Conservation (phyloP, 2,888 invertebrate genomes). For the Drosophila rellima region DNA sequence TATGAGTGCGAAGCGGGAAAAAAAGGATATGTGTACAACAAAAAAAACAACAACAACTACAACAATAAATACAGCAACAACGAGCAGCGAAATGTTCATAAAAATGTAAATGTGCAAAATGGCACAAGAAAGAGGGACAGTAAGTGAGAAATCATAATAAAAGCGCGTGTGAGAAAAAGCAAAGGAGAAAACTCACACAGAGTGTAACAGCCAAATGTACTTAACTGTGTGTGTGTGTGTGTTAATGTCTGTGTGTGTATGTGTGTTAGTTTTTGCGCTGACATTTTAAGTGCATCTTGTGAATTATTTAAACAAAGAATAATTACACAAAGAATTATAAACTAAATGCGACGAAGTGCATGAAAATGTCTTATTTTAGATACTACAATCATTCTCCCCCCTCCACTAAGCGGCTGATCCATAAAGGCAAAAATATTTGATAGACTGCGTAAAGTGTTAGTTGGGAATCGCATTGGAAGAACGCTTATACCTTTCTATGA, state of each 20-base stretch:
- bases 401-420: too few species aligned
- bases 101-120: slow-evolving; percentile 78
- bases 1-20: slow-evolving; percentile 44
- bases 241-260: slow-evolving; percentile 15
- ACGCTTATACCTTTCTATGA: too few species aligned
- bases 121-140: slow-evolving; percentile 43
- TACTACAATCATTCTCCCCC: neutral
- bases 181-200: slow-evolving; percentile 26
- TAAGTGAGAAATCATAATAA: slow-evolving; percentile 66
- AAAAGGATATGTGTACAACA: slow-evolving; percentile 21
- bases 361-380: slow-evolving; percentile 50
- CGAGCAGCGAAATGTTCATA: slow-evolving; percentile 74
- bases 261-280: slow-evolving; percentile 65
- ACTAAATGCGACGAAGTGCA: slow-evolving; percentile 72
- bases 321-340: slow-evolving; percentile 74
- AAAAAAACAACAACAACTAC: slow-evolving; percentile 16
- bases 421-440: neutral
- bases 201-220: slow-evolving; percentile 38
- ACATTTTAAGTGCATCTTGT: slow-evolving; percentile 80
- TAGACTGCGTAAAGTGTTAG: neutral
- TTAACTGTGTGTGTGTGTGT: slow-evolving; percentile 5
- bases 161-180: slow-evolving; percentile 38
- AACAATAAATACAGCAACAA: slow-evolving; percentile 22
- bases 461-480: too few species aligned
- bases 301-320: slow-evolving; percentile 81